phyloP scores from a whole-genome alignment of 2,888 invertebrate genomes.

The Cosmia trapezina region DNA sequence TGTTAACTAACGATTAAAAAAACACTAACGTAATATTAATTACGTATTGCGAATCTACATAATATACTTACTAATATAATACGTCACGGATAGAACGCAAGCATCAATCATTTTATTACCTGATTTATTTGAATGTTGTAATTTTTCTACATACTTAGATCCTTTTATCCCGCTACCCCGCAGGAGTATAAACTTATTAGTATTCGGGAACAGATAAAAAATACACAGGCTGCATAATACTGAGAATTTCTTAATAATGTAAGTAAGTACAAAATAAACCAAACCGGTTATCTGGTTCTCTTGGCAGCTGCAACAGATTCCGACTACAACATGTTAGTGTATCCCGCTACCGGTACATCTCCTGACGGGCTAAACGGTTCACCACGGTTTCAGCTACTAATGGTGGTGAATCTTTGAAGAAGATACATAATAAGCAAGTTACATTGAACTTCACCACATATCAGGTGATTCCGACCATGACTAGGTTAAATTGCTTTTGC shows the following conservation, averaged over 20 bases:
- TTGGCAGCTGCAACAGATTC: not conserved
- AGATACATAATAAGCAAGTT: conserved; percentile 3
- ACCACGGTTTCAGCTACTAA: not conserved
- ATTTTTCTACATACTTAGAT: not conserved
- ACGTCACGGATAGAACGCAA: not conserved
- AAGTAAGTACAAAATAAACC: not conserved
- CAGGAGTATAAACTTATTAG: not conserved
- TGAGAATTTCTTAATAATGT: not conserved
- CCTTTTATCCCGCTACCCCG: not conserved
- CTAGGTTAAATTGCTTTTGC: conserved; percentile 42
- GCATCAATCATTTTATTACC: not conserved
- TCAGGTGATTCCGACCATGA: conserved; percentile 11
- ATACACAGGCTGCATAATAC: not conserved
- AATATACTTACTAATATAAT: too few relatives aligned
- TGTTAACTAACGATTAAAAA: not conserved
- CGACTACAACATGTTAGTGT: not conserved
- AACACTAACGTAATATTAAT: conserved; percentile 20
- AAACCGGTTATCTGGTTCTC: not conserved
- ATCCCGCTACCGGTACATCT: too few relatives aligned
- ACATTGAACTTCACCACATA: conserved; percentile 56
- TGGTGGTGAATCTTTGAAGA: not conserved
- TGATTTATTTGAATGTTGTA: not conserved
- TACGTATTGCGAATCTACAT: not conserved
- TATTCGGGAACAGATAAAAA: not conserved
- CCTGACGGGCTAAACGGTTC: not conserved